Conservation (phyloP, 2,888 invertebrate species). For the Atethmia centrago region DNA sequence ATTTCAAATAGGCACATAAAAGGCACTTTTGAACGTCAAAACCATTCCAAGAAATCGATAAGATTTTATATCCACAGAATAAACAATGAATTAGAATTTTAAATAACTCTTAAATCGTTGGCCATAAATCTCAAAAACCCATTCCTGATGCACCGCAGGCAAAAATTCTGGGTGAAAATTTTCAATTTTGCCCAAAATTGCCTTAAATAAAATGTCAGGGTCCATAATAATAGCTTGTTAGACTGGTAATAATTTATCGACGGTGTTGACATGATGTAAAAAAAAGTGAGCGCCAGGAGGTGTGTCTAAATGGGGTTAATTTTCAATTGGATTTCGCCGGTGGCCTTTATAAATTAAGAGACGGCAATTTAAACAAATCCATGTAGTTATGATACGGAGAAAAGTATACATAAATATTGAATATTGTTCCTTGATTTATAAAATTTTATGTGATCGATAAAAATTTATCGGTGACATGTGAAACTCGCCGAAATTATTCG, state of each 20-base stretch:
- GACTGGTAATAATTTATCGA: constrained; percentile 86
- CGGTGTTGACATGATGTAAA: constrained; percentile 87
- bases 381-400: constrained; percentile 76
- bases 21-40: too few relatives aligned
- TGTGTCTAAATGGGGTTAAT: constrained; percentile 88
- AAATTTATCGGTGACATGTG: constrained; percentile 78
- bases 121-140: constrained; percentile 86
- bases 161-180: constrained; percentile 81
- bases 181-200: constrained; percentile 85
- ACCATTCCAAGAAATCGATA: constrained; percentile 65
- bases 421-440: constrained; percentile 80
- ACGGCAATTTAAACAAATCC: constrained; percentile 81
- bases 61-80: constrained; percentile 67
- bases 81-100: constrained; percentile 77
- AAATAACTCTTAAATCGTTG: constrained; percentile 73
- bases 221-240: constrained; percentile 88
- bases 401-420: constrained; percentile 81
- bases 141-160: constrained; percentile 84
- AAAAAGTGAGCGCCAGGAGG: constrained; percentile 82
- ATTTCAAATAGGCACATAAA: too few relatives aligned
- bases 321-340: constrained; percentile 88
- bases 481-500: constrained; percentile 73
- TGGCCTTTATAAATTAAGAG: constrained; percentile 86
- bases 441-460: constrained; percentile 80
- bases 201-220: constrained; percentile 87